phyloP scores from a whole-genome alignment of 2,113 vertebrate genomes.

The Paraplagusia blochii region DNA sequence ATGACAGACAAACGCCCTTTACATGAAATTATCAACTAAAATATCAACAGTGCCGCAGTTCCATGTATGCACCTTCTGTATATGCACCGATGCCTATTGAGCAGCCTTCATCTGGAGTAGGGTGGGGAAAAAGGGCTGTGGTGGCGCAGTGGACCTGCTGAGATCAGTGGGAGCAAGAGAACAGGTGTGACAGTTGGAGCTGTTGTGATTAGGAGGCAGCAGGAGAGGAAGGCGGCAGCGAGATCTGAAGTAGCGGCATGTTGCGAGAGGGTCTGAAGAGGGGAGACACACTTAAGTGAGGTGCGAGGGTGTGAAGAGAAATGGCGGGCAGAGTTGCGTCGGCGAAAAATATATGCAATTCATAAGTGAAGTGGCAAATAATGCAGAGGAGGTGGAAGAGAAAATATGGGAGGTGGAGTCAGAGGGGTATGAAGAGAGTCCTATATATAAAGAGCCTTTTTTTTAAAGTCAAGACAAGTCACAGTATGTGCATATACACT shows the following conservation, averaged over 20 bases:
- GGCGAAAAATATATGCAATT: neutral
- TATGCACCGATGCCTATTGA: too few species aligned
- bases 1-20: too few species aligned
- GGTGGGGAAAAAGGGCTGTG: neutral
- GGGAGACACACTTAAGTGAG: conserved; percentile 8
- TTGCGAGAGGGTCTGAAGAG: conserved; percentile 1
- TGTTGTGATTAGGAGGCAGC: conserved; percentile 28
- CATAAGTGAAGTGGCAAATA: conserved; percentile 27
- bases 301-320: neutral
- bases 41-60: too few species aligned
- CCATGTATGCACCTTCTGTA: too few species aligned
- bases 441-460: conserved; percentile 13
- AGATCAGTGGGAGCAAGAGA: conserved; percentile 30
- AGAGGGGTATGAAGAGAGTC: conserved; percentile 8
- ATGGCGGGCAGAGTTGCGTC: conserved; percentile 20
- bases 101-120: neutral
- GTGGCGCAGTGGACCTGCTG: conserved; percentile 17
- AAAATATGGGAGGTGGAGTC: conserved; percentile 17
- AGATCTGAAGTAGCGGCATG: conserved; percentile 1
- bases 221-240: conserved; percentile 6
- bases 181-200: conserved; percentile 2
- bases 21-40: too few species aligned
- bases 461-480: conserved; percentile 47
- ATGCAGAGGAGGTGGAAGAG: conserved; percentile 22
- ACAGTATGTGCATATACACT: conserved; percentile 16